Percentiles rank a stretch among this genome's conserved stretches.
Evolutionary conservation across 1,140 invertebrate genomes (phyloP).

Genomic region (Ephestia elutella): DNA sequence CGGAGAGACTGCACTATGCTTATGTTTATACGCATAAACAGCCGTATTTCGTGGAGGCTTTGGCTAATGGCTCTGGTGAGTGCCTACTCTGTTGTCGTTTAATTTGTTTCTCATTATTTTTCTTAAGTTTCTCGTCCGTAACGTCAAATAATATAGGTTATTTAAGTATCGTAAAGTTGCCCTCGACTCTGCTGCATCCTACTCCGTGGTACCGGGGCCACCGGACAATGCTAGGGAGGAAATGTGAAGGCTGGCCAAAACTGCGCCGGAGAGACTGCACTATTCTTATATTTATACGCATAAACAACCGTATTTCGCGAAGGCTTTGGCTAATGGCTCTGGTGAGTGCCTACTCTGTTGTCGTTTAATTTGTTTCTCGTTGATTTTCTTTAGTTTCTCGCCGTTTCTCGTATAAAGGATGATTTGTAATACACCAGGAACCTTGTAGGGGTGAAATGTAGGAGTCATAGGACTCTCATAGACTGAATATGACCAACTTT

Average conservation of each 20-base stretch:
- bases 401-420: not conserved
- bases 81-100: not conserved
- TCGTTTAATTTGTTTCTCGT: no score
- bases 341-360: no score
- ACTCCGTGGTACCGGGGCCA: slow-evolving; percentile 59
- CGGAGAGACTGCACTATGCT: slow-evolving; percentile 86
- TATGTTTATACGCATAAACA: slow-evolving; percentile 92
- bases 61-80: slow-evolving; percentile 77
- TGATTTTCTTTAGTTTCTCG: not conserved
- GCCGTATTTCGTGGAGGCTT: slow-evolving; percentile 84
- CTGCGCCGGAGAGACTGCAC: slow-evolving; percentile 81
- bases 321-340: slow-evolving; percentile 76
- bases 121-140: no score
- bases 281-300: slow-evolving; percentile 93
- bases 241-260: slow-evolving; percentile 79
- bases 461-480: no score
- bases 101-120: no score
- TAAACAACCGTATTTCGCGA: slow-evolving; percentile 86
- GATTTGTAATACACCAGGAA: no score
- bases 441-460: no score
- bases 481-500: no score
- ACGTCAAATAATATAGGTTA: no score
- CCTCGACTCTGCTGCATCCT: slow-evolving; percentile 92
- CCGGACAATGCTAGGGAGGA: slow-evolving; percentile 40
- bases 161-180: no score